Base-by-base conservation (phyloP, 1,140 invertebrate species). In the Drosophila littoralis region DNA sequence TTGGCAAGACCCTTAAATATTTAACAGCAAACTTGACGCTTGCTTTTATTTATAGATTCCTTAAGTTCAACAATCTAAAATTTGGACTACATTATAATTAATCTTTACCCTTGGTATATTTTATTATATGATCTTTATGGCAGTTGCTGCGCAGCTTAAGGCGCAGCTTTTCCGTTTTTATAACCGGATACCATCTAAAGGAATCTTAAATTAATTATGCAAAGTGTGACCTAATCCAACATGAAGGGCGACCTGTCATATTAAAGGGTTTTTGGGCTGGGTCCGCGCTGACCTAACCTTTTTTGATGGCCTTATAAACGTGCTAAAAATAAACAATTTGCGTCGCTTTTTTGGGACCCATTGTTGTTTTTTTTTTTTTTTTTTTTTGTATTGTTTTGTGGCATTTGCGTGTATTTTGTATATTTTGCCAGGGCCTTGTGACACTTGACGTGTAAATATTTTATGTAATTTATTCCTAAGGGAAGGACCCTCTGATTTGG, bases 251-350 rank as follows among this genome's bases (percentile, higher is more conserved):
- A 40, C 38, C 57, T 66, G 61, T 61, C 52, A 72, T 72, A 77
- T 80, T 86, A 70, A 75, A 55, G 79, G 71, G 66, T 36, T 59
- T 57, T 46, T 38, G 22, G 58, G 50, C 6, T 10, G 8, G 1
- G 46, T 63, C 35, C 17, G 17, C 54, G 82, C 72, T 77, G 79
- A 76, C 83, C 83, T 86, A 79, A 88, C 83, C 83, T 80, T 88
- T 88, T 69, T 67, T 75, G 76, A 89, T 88, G 84, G 76, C 76
- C 79, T 69, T 88, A 88, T 88, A 86, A 83, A 88, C 77, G 80
- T 78, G 84, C 84, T 84, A 84, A 88, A 89, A 88, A 89, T 89
- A 88, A 88, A 89, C 84, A 89, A 89, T 74, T 77, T 79, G 45
- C 63, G 36, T 55, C 52, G 59, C 54, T 17, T 51, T 58, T 64